These are phyloP conservation scores for Aporophyla nigra DNA, from an alignment of 2,888 invertebrate species.

Conservation along the genomic window DNA sequence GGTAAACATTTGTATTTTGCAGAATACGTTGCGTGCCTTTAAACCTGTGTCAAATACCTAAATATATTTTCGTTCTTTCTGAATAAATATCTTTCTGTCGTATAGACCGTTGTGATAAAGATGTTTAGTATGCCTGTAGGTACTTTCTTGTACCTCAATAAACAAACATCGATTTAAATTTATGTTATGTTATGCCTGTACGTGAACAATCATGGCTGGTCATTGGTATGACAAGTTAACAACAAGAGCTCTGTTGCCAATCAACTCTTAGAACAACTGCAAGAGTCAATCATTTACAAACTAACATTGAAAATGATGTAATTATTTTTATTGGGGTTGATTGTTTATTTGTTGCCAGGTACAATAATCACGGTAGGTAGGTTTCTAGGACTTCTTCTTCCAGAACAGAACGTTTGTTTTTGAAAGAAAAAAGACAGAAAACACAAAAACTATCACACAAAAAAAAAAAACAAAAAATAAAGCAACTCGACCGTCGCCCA, in stretches of 20 bases:
- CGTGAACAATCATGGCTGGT: background rate
- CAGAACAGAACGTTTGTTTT: background rate
- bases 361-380: background rate
- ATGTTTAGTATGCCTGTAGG: background rate
- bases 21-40: background rate
- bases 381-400: background rate
- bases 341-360: background rate
- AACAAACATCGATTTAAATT: conserved; percentile 17
- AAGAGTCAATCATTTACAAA: conserved; percentile 7
- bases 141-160: background rate
- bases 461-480: no score
- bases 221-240: background rate
- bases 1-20: no score
- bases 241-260: conserved; percentile 3
- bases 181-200: background rate
- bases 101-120: background rate
- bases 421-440: background rate
- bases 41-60: background rate
- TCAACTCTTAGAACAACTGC: no score
- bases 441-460: no score
- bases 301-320: background rate
- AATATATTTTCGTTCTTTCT: background rate
- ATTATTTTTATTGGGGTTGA: background rate
- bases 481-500: no score
- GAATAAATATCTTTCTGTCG: background rate